A percentile compares a stretch with the other conserved stretches of the same genome.
These are phyloP conservation scores for human DNA, from an alignment of 2,113 vertebrate species.

Conservation along the genomic window GRCh38 chr20:43172501-43173000, in stretches of 20 bases:
- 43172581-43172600: not conserved
- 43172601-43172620: not conserved
- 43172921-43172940: too few relatives aligned
- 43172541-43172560: not conserved
- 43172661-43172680: not conserved
- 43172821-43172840: not conserved
- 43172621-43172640: not conserved
- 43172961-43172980: too few relatives aligned
- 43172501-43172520: not conserved
- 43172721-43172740: not conserved
- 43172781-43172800: not conserved
- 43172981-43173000: too few relatives aligned
- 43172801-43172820: not conserved
- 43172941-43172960: too few relatives aligned
- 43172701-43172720: not conserved
- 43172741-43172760: slow-evolving; percentile 50
- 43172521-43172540: not conserved
- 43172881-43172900: too few relatives aligned
- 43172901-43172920: too few relatives aligned
- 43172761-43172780: not conserved
- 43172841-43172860: not conserved
- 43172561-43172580: not conserved
- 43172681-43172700: not conserved
- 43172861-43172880: not conserved
- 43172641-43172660: not conserved